A percentile compares a stretch with the other conserved stretches of the same genome.
These are phyloP conservation scores for Protosalanx chinensis DNA, from an alignment of 2,797 vertebrate genomes.

Conservation along the genomic window DNA sequence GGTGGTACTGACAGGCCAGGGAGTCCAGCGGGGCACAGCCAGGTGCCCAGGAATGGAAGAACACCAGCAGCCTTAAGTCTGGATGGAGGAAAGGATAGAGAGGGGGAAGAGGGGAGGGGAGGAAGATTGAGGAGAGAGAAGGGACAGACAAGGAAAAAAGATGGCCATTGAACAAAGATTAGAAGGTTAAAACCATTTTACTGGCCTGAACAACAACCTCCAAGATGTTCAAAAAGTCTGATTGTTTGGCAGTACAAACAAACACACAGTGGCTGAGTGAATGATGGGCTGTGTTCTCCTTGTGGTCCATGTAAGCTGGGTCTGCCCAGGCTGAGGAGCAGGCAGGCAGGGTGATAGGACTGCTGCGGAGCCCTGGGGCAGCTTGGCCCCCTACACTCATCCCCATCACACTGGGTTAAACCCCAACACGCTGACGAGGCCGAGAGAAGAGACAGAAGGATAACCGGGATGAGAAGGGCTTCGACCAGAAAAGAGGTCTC, in stretches of 20 bases:
- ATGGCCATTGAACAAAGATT: not conserved
- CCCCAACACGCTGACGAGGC: no score
- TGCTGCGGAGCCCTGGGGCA: no score
- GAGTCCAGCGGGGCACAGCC: conserved; percentile 75
- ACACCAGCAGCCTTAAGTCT: conserved; percentile 75
- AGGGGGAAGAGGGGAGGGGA: not conserved
- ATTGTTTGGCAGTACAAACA: no score
- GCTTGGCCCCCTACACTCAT: no score
- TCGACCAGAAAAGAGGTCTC: conserved; percentile 40
- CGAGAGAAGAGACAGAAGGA: not conserved
- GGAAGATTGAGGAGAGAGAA: not conserved
- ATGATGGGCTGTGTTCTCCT: no score
- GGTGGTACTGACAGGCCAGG: conserved; percentile 86
- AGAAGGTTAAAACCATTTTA: not conserved
- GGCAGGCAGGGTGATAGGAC: no score
- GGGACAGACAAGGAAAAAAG: not conserved
- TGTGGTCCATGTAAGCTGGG: no score
- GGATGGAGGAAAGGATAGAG: not conserved
- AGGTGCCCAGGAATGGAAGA: conserved; percentile 77
- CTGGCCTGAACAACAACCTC: not conserved
- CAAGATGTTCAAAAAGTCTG: no score
- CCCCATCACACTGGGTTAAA: no score
- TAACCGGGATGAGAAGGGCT: not conserved
- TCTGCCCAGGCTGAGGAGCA: no score
- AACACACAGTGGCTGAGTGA: no score